These are phyloP conservation scores for Charina bottae DNA, from an alignment of 2,113 vertebrate species.

Conservation along the genomic window DNA sequence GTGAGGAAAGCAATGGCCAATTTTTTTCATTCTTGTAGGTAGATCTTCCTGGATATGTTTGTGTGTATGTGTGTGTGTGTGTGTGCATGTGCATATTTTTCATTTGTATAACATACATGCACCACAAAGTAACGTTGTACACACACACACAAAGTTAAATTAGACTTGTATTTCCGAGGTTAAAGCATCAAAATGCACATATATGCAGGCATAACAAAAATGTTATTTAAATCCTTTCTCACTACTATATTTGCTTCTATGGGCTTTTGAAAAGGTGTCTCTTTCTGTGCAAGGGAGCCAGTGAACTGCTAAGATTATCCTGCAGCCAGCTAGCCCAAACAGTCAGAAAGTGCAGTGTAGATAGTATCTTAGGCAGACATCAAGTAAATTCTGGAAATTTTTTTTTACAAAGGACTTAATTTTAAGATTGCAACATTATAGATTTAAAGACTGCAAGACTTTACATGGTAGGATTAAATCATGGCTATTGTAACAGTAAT, in stretches of 20 bases:
- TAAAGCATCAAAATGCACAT: neutral
- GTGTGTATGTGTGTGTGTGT: neutral
- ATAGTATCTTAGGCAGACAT: neutral
- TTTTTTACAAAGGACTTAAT: conserved; percentile 13
- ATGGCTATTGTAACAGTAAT: conserved; percentile 69
- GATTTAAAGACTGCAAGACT: conserved; percentile 48
- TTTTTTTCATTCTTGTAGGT: neutral
- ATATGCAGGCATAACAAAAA: neutral
- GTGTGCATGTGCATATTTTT: neutral
- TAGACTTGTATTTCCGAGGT: neutral
- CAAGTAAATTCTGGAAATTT: conserved; percentile 34
- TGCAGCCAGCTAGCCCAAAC: neutral
- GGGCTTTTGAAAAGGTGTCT: neutral
- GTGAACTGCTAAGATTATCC: neutral
- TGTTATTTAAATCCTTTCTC: neutral
- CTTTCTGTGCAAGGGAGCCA: neutral
- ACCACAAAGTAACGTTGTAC: neutral
- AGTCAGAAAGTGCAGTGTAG: neutral
- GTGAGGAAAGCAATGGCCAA: neutral
- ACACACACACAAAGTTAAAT: neutral
- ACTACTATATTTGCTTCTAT: neutral
- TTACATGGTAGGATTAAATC: conserved; percentile 62
- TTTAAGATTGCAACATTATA: conserved; percentile 51
- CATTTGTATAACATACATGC: neutral
- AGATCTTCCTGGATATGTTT: neutral